phyloP scores from a whole-genome alignment of 2,113 vertebrate species.

The Pipra filicauda region DNA sequence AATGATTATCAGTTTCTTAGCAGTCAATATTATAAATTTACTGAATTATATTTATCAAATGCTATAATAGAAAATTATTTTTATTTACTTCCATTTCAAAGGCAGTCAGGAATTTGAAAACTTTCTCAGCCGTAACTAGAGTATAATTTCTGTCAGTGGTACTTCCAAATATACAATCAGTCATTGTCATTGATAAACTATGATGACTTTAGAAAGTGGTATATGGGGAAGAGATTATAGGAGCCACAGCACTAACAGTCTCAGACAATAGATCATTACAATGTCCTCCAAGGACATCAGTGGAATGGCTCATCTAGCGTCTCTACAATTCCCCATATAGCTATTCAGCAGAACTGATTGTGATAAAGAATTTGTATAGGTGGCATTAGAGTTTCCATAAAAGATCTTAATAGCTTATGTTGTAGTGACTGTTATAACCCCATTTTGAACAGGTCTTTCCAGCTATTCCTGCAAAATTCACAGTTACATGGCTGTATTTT shows the following conservation, averaged over 20 bases:
- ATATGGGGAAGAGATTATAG: not conserved
- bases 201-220: not conserved
- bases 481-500: not conserved
- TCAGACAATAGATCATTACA: constrained; percentile 10
- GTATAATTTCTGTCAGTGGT: not conserved
- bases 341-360: not conserved
- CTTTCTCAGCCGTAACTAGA: not conserved
- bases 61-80: not conserved
- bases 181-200: not conserved
- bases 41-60: not conserved
- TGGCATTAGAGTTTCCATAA: not conserved
- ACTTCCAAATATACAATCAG: not conserved
- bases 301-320: not conserved
- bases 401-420: not conserved
- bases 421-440: not conserved
- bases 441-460: not conserved
- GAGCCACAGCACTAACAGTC: not conserved
- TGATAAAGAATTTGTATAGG: constrained; percentile 27
- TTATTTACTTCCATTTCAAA: not conserved
- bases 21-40: not conserved
- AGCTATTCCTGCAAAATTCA: not conserved
- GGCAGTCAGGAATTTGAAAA: not conserved
- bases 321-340: not conserved
- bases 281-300: not conserved
- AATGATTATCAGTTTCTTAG: not conserved